phyloP scores from a whole-genome alignment of 2,113 vertebrate genomes.

The Petrocephalus zakoni region DNA sequence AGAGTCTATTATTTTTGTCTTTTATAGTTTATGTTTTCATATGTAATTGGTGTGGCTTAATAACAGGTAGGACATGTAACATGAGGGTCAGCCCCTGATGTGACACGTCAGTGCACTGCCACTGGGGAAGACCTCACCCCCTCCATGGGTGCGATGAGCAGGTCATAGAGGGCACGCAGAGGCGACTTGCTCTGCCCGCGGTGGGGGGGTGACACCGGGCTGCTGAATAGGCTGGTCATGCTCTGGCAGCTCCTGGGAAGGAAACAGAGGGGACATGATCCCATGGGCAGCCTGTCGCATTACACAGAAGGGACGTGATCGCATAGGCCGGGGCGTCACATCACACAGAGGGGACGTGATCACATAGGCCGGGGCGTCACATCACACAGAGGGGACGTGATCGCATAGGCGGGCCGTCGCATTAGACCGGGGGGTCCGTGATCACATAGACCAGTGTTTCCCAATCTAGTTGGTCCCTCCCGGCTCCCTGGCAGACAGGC shows the following conservation, averaged over 20 bases:
- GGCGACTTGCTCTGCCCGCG: slow-evolving; percentile 74
- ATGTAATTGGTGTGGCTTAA: background rate
- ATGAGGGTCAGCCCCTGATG: slow-evolving; percentile 41
- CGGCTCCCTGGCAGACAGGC: too few relatives aligned
- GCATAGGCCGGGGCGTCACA: slow-evolving; percentile 29
- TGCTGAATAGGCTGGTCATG: slow-evolving; percentile 84
- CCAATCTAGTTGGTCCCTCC: too few relatives aligned
- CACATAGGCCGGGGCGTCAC: slow-evolving; percentile 19
- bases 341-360: background rate
- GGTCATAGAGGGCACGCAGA: slow-evolving; percentile 83
- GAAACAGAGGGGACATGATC: slow-evolving; percentile 39
- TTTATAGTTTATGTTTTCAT: background rate
- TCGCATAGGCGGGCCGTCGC: slow-evolving; percentile 57
- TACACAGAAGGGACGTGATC: background rate
- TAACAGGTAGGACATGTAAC: background rate
- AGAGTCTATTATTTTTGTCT: background rate
- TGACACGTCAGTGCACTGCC: slow-evolving; percentile 15
- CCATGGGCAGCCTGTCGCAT: slow-evolving; percentile 57
- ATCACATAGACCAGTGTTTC: too few relatives aligned
- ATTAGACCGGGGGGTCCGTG: background rate
- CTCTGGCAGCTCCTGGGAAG: slow-evolving; percentile 85
- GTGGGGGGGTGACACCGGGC: slow-evolving; percentile 75
- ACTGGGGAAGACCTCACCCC: slow-evolving; percentile 76
- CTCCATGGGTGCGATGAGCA: slow-evolving; percentile 91
- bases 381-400: background rate